Percentiles rank a stretch among this genome's conserved stretches.
phyloP scores from a whole-genome alignment of 2,113 vertebrate genomes.

The Nycticorax nycticorax region DNA sequence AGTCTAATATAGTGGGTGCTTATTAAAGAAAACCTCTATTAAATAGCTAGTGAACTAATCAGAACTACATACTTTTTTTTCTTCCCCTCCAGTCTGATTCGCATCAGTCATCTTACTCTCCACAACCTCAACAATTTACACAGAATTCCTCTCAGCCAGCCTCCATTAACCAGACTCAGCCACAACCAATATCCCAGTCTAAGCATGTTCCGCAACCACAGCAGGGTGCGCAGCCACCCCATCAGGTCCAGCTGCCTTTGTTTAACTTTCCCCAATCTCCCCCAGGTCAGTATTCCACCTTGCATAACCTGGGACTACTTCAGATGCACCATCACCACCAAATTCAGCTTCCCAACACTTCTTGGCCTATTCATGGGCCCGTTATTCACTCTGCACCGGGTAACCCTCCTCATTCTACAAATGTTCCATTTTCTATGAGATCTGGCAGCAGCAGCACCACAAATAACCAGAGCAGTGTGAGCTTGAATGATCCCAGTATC shows the following conservation, averaged over 20 bases:
- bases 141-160: conserved; percentile 81
- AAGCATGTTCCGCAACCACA: conserved; percentile 78
- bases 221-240: conserved; percentile 77
- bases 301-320: conserved; percentile 87
- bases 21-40: conserved; percentile 11
- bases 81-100: conserved; percentile 86
- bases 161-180: conserved; percentile 79
- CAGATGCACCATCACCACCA: conserved; percentile 81
- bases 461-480: conserved; percentile 81
- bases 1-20: neutral
- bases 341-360: conserved; percentile 83
- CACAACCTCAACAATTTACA: conserved; percentile 84
- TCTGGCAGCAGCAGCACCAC: conserved; percentile 74
- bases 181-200: conserved; percentile 83
- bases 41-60: conserved; percentile 58
- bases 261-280: conserved; percentile 89
- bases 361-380: conserved; percentile 92
- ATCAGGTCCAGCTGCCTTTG: conserved; percentile 88
- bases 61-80: conserved; percentile 60
- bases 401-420: conserved; percentile 81
- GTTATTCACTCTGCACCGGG: conserved; percentile 85
- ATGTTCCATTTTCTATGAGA: conserved; percentile 82
- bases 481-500: conserved; percentile 97
- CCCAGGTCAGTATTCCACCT: conserved; percentile 86
- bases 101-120: conserved; percentile 90